Base-by-base conservation (phyloP, 2,888 invertebrate genomes). In the Hypsopygia costalis region DNA sequence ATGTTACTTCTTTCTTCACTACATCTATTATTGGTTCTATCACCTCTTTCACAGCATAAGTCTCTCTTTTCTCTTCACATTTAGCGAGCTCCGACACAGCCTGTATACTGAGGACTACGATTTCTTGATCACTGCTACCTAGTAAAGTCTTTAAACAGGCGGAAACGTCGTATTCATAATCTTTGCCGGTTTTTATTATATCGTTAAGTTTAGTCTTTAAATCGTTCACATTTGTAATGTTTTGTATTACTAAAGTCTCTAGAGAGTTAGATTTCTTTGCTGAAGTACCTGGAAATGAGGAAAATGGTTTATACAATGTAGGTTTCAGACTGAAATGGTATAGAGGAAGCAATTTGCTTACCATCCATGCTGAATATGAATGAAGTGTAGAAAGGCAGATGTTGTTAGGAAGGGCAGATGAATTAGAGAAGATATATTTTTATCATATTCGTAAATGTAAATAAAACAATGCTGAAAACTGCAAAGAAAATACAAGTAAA, bases 31-130 rank as follows among this genome's bases (percentile, higher is more conserved):
- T 87, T 34, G 88, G 88, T 41, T 86, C 77, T 37, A 94, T 90
- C 22, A 94, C 81, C 31, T 91, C 90, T 51, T 81, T 81, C 50
- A 90, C 88, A 34, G 94, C 93, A 62, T 94, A 94, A 44, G 90
- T 91, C 64, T 92, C 92, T 41, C 97, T 91, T 64, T 95, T 94
- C 29, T 89, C 82, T 63, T 94, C 94, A 62, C 91, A 91, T 90
- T 96, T 96, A 7, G 94, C 94, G 21, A 95, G 90, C 81, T 97
- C 96, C 0, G 97, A 95, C 45, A 95, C 91, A 12, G 94, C 91
- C 80, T 95, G 93, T 9, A 93, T 91, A 11, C 91, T 90, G 46
- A 92, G 72, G 44, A 87, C 76, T 36, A 90, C 81, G 21, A 92
- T 89, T 44, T 89, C 89, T 47, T 73, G 75, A 49, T 90, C 88